Conservation (phyloP, 1,140 invertebrate genomes). For the Aphelinus atriplicis region DNA sequence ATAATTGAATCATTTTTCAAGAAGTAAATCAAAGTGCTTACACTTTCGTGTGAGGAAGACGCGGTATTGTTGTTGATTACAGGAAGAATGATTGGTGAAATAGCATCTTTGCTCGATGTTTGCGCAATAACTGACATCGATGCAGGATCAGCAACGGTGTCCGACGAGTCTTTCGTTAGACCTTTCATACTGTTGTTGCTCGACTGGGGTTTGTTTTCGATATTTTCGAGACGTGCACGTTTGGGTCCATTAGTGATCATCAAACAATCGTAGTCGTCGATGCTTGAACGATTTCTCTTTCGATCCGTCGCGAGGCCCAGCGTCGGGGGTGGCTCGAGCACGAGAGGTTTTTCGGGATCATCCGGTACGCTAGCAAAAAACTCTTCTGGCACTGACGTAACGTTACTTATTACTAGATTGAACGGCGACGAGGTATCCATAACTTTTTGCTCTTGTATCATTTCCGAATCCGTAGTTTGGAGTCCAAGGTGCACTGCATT, state of each 20-base stretch:
- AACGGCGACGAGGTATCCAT: slow-evolving; percentile 23
- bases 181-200: background rate
- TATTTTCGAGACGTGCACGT: slow-evolving; percentile 25
- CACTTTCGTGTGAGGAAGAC: slow-evolving; percentile 27
- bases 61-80: background rate
- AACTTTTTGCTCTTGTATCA: no score
- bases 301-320: background rate
- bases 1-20: slow-evolving; percentile 19
- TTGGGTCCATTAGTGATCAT: background rate
- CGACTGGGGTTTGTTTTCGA: no score
- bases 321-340: background rate
- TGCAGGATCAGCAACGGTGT: background rate
- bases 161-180: background rate
- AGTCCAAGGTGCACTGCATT: no score
- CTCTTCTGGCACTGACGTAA: slow-evolving; percentile 48
- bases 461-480: no score
- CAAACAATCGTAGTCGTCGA: slow-evolving; percentile 11
- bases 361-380: slow-evolving; percentile 31
- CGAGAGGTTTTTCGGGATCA: background rate
- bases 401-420: slow-evolving; percentile 52
- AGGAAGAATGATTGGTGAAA: no score
- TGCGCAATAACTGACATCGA: slow-evolving; percentile 11
- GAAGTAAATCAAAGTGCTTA: slow-evolving; percentile 39
- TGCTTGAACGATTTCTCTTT: slow-evolving; percentile 19
- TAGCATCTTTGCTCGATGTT: background rate